Conservation (phyloP, 2,113 vertebrate species). For the Ceyx melanurus region DNA sequence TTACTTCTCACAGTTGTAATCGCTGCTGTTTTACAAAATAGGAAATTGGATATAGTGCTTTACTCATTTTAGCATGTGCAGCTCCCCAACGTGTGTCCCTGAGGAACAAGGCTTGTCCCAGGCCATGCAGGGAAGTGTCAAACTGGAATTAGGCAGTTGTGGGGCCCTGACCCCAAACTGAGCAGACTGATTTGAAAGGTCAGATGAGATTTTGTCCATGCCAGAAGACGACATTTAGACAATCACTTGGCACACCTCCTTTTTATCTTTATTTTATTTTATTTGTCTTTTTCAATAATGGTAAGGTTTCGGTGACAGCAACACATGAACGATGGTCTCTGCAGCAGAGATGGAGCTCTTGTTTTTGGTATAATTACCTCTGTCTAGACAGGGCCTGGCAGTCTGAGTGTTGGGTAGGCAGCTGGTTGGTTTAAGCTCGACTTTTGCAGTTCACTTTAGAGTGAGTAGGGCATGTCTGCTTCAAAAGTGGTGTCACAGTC, state of each 20-base stretch:
- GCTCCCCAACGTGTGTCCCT: neutral
- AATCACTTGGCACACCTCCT: neutral
- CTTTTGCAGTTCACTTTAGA: neutral
- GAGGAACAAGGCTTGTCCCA: neutral
- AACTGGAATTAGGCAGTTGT: neutral
- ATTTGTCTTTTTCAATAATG: neutral
- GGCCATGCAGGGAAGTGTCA: neutral
- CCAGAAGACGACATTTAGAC: neutral
- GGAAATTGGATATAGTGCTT: neutral
- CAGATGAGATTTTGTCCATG: neutral
- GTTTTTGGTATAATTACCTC: neutral
- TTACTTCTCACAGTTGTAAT: neutral
- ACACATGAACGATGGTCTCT: neutral
- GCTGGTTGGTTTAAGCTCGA: neutral
- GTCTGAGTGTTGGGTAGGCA: neutral
- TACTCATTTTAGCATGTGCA: rapidly evolving
- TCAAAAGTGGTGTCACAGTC: neutral
- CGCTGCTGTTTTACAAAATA: neutral
- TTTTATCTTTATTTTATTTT: neutral
- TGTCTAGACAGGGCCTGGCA: neutral
- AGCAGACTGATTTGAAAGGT: neutral
- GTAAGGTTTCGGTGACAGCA: neutral
- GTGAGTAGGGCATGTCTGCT: neutral
- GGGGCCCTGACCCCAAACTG: neutral
- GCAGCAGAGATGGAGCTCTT: neutral